Evolutionary conservation across 2,888 invertebrate genomes (phyloP), one percentile per base, ranked within the genome.

Genomic region (Fissipunctia ypsillon): DNA sequence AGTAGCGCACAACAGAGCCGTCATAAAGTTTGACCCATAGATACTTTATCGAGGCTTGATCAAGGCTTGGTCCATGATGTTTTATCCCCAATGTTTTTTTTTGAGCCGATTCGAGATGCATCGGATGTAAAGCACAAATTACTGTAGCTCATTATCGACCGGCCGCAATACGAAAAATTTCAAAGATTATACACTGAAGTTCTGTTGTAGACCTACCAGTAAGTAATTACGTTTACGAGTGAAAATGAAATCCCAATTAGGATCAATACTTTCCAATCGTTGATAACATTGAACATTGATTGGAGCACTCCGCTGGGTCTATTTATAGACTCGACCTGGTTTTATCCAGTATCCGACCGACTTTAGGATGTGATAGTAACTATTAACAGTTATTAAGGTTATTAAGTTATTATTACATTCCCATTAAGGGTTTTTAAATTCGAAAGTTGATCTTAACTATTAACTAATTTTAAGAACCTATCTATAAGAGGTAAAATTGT

Each of bases 251-350:
- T n/a, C 60, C 43, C 45, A 48, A 48, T 76, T 45, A 48, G 70
- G 41, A 76, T 69, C 76, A 76, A 78, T 76, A 61, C 52, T 45
- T 7, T 52, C 60, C 60, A 61, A 52, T 56, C 52, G 16, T 31
- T 57, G 56, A 63, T 81, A 61, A 65, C 60, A 76, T 65, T 77
- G 38, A 59, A 70, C 45, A 54, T 59, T 67, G 48, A 73, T 59
- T 78, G 68, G n/a, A 56, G 73, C 57, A 50, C 41, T 63, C 48
- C 43, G 66, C 59, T 59, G 52, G n/a, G 4, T 59, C 79, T 80
- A 83, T 80, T 73, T 78, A 78, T 83, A 83, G 83, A 63, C 48
- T 43, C 54, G 59, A 60, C 83, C 66, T 59, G 57, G 68, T 77
- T 80, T 65, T 50, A 82, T 71, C 59, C 54, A 56, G 60, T 45